Evolutionary conservation across 2,113 vertebrate species (phyloP).

Genomic region (Poecilia latipinna): DNA sequence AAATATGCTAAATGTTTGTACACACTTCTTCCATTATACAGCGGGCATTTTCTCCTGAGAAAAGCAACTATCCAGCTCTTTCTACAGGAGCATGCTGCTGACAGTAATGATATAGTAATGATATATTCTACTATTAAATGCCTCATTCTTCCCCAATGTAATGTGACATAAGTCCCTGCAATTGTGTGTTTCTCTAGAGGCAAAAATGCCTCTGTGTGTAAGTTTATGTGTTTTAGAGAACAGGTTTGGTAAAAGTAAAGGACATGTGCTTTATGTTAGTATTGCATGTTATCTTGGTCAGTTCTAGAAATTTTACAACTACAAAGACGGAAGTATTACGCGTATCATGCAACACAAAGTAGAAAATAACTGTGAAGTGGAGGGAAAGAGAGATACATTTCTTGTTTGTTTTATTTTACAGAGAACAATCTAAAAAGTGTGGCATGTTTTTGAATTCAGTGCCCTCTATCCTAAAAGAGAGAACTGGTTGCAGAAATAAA

Average conservation of each 20-base stretch:
- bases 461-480: too few species aligned
- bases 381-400: neutral
- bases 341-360: neutral
- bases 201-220: neutral
- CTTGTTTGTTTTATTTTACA: neutral
- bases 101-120: conserved; percentile 9
- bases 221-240: neutral
- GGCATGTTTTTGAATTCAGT: neutral
- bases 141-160: conserved; percentile 4
- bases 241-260: too few species aligned
- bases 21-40: neutral
- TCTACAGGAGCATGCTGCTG: conserved; percentile 1
- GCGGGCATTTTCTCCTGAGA: neutral
- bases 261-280: neutral
- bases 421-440: neutral
- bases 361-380: neutral
- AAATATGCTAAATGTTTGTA: neutral
- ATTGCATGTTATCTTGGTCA: neutral
- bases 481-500: too few species aligned
- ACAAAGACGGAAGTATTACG: too few species aligned
- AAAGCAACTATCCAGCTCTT: conserved; percentile 1
- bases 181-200: neutral
- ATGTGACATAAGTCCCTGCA: neutral
- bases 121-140: conserved; percentile 9
- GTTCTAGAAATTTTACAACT: neutral